A percentile compares a stretch with the other conserved stretches of the same genome.
These are phyloP conservation scores for Thereva unica DNA, from an alignment of 2,888 invertebrate genomes.

Conservation along the genomic window DNA sequence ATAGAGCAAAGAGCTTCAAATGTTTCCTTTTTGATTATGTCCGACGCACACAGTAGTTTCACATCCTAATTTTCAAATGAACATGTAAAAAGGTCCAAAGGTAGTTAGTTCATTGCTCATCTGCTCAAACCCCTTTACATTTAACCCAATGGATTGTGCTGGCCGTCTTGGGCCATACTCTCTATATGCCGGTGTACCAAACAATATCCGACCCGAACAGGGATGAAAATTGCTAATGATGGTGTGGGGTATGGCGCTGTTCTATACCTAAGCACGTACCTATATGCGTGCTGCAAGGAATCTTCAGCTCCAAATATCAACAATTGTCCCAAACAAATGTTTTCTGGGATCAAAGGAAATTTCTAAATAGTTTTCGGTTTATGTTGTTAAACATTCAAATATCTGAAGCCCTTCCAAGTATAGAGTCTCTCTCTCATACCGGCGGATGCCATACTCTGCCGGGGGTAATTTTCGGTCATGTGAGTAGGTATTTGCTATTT, in stretches of 20 bases:
- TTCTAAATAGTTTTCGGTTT: constrained; percentile 43
- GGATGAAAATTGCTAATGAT: background rate
- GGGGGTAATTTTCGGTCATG: constrained; percentile 36
- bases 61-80: constrained; percentile 30
- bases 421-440: background rate
- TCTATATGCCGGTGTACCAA: background rate
- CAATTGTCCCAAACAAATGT: constrained; percentile 44
- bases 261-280: background rate
- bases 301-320: constrained; percentile 42
- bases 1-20: constrained; percentile 35
- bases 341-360: constrained; percentile 44
- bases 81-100: constrained; percentile 35
- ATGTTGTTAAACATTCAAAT: constrained; percentile 43
- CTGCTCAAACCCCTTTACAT: background rate
- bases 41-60: constrained; percentile 33
- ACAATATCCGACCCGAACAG: constrained; percentile 2
- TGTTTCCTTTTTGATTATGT: constrained; percentile 42
- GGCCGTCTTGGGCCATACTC: background rate
- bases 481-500: constrained; percentile 34
- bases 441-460: constrained; percentile 20
- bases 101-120: constrained; percentile 24
- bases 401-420: constrained; percentile 36
- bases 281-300: constrained; percentile 31
- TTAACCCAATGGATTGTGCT: constrained; percentile 21
- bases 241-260: too few relatives aligned